A percentile compares a stretch with the other conserved stretches of the same genome.
phyloP scores from a whole-genome alignment of 2,113 vertebrate species.

The Picathartes gymnocephalus region DNA sequence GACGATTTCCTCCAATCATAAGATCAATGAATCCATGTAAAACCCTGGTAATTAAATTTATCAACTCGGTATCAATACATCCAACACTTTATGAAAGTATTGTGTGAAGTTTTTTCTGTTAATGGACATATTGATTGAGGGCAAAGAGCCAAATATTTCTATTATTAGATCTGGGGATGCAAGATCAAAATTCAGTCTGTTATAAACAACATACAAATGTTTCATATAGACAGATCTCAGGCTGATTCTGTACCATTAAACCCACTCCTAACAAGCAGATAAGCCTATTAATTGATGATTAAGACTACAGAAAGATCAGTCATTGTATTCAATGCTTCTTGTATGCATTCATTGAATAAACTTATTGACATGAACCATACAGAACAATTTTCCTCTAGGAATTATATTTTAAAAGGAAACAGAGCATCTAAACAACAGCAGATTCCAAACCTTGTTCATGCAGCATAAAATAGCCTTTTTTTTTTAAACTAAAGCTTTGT shows the following conservation, averaged over 20 bases:
- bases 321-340: constrained; percentile 56
- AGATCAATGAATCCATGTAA: constrained; percentile 69
- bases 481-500: constrained; percentile 30
- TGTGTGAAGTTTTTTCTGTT: constrained; percentile 60
- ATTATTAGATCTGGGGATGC: constrained; percentile 53
- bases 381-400: background rate
- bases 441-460: background rate
- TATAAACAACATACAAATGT: constrained; percentile 54
- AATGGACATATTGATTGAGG: constrained; percentile 60
- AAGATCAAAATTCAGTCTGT: constrained; percentile 57
- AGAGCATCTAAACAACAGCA: background rate
- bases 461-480: background rate
- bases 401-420: background rate
- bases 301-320: constrained; percentile 70
- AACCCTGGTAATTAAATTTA: constrained; percentile 68
- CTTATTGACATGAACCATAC: constrained; percentile 9
- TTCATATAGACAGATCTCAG: constrained; percentile 65
- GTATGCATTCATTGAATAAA: constrained; percentile 48
- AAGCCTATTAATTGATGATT: constrained; percentile 77
- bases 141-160: constrained; percentile 64
- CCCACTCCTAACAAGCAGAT: constrained; percentile 56
- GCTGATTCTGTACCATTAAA: constrained; percentile 71
- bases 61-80: constrained; percentile 55
- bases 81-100: constrained; percentile 52
- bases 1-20: constrained; percentile 58